Percentiles rank a stretch among this genome's conserved stretches.
phyloP scores from a whole-genome alignment of 2,113 vertebrate species.

The Nipponia nippon region DNA sequence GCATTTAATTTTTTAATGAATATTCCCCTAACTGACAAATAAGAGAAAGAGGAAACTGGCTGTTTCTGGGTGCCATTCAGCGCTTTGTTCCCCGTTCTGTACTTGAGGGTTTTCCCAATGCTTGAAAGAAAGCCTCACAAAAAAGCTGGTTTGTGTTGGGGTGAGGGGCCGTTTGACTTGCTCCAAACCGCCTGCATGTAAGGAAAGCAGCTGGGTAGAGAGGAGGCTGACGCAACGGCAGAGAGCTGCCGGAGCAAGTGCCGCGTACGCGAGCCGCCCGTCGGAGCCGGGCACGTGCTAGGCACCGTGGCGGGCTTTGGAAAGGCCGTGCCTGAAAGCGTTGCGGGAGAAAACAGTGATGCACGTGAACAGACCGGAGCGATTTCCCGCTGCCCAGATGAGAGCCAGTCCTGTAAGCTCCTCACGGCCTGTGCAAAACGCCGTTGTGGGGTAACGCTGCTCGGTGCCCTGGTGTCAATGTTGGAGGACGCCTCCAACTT shows the following conservation, averaged over 20 bases:
- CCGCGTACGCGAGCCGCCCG: fast-evolving
- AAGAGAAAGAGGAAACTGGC: not conserved
- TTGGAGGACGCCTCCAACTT: not conserved
- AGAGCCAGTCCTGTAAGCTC: not conserved
- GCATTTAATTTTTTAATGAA: not conserved
- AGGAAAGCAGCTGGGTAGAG: not conserved
- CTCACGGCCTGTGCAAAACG: no score
- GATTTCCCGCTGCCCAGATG: not conserved
- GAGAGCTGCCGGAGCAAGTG: not conserved
- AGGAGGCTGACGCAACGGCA: not conserved
- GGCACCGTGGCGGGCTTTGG: not conserved
- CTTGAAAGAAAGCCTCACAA: no score
- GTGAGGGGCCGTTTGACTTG: not conserved
- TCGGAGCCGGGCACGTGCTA: not conserved
- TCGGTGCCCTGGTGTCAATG: not conserved
- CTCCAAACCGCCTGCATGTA: not conserved
- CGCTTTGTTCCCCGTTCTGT: not conserved
- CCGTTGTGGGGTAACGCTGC: not conserved
- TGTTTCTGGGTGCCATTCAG: not conserved
- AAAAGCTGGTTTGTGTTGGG: not conserved
- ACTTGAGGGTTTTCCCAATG: not conserved
- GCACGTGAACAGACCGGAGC: not conserved
- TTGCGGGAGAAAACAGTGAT: not conserved
- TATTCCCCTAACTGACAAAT: not conserved
- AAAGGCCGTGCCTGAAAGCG: not conserved